Evolutionary conservation across 2,797 vertebrate genomes (phyloP).

Genomic region (Sphaeramia orbicularis): DNA sequence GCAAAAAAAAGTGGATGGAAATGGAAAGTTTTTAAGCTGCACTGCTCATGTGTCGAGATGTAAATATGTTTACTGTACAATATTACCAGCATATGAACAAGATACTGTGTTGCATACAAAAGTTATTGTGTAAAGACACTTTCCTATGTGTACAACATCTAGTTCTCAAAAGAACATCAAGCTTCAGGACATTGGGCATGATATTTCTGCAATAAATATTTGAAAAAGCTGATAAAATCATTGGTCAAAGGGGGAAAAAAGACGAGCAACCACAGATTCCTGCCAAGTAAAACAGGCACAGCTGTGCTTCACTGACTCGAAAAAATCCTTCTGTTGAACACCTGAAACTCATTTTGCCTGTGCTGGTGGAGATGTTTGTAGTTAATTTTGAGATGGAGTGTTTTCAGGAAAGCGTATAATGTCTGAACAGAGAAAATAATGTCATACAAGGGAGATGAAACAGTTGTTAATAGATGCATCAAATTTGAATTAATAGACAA

Average conservation of each 20-base stretch:
- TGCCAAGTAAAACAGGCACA: conserved; percentile 29
- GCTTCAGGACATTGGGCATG: neutral
- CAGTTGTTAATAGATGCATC: neutral
- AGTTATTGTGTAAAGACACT: neutral
- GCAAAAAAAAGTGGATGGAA: too few species aligned
- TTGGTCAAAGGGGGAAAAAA: conserved; percentile 15
- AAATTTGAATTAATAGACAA: neutral
- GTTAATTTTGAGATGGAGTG: neutral
- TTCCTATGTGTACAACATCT: neutral
- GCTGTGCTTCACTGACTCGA: conserved; percentile 31
- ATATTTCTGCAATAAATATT: neutral
- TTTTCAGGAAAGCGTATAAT: conserved; percentile 20
- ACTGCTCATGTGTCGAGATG: too few species aligned
- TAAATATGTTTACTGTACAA: too few species aligned
- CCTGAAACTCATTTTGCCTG: conserved; percentile 35
- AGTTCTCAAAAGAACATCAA: neutral
- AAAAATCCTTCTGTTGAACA: conserved; percentile 26
- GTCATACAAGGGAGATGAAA: neutral
- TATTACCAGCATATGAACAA: too few species aligned
- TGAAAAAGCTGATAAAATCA: neutral
- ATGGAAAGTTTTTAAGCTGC: too few species aligned
- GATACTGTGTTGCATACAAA: too few species aligned
- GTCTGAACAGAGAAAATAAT: neutral
- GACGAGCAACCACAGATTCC: conserved; percentile 15
- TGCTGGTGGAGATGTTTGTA: conserved; percentile 14